Base-by-base conservation (phyloP, 1,140 invertebrate species). In the Drosophila albomicans region DNA sequence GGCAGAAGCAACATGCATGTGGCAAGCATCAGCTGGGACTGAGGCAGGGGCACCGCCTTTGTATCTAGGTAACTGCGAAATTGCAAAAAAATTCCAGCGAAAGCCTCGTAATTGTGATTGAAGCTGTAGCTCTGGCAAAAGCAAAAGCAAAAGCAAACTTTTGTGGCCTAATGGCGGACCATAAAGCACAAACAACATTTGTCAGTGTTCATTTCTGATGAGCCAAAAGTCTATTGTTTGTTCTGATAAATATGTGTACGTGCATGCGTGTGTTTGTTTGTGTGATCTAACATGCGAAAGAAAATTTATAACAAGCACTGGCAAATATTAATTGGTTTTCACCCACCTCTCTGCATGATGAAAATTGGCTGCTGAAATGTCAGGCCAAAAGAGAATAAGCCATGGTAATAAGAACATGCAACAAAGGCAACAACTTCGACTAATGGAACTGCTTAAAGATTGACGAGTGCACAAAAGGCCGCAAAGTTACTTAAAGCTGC, bases 151-250 rank as follows among this genome's bases (percentile, higher is more conserved):
- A 78, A 73, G 69, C 54, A 84, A 88, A 88, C 73, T 80, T 82
- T 78, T 70, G 69, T 58, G 68, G 46, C 73, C 84, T 87, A 87
- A 87, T 87, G 85, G 82, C 73, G 56, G 72, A 63, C 77, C 80
- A 84, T 88, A 87, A 87, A 77, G 58, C 77, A 79, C 66, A 65
- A 82, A 88, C 69, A 68, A 82, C 82, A 88, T 84, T 87, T 87
- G 82, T 88, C 84, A 87, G 81, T 84, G 88, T 84, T 88, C 74
- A 87, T 80, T 87, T 77, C 66, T 77, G 82, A 82, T 79, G 79
- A 79, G 73, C 45, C 73, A 63, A 25, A 25, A 79, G 73, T 78
- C 82, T 82, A 85, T 85, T 85, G 82, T 86, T 79, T 88, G 79
- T 45, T 51, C 59, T 46, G 38, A 59, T 3, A 49, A 11, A 58